These are phyloP conservation scores for Drosophila niveifrons DNA, from an alignment of 2,888 invertebrate species.

Conservation along the genomic window DNA sequence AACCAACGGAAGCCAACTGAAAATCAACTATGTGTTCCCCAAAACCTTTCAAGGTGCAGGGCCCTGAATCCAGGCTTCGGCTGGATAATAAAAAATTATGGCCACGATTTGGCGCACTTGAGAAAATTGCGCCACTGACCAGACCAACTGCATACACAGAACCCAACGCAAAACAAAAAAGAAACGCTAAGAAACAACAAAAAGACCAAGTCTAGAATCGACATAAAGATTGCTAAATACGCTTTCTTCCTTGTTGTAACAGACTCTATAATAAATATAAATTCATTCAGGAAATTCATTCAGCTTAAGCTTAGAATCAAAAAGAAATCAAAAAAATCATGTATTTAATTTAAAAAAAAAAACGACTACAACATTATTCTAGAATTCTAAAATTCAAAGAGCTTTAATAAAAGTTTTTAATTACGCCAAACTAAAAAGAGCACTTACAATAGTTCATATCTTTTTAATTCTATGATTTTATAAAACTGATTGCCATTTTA, in stretches of 20 bases:
- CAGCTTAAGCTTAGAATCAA: too few species aligned
- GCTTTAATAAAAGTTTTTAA: too few species aligned
- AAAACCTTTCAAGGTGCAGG: conserved; percentile 25
- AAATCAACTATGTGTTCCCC: conserved; percentile 7
- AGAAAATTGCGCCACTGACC: conserved; percentile 71
- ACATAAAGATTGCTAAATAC: background rate
- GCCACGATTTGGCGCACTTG: conserved; percentile 78
- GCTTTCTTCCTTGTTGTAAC: background rate
- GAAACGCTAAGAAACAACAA: background rate
- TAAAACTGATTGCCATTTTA: too few species aligned
- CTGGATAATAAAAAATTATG: conserved; percentile 78
- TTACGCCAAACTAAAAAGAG: too few species aligned
- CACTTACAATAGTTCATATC: too few species aligned
- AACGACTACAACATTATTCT: too few species aligned
- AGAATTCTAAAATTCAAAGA: too few species aligned
- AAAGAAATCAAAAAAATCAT: too few species aligned
- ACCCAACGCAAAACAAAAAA: conserved; percentile 21
- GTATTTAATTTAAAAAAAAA: too few species aligned
- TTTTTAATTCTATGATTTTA: too few species aligned
- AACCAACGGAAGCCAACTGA: conserved; percentile 56
- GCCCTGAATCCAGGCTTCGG: conserved; percentile 28
- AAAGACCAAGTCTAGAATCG: background rate
- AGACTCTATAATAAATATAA: too few species aligned
- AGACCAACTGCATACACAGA: conserved; percentile 46
- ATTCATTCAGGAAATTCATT: too few species aligned